Percentiles rank a stretch among this genome's conserved stretches.
phyloP scores from a whole-genome alignment of 1,140 invertebrate species.

The Bombus cullumanus region DNA sequence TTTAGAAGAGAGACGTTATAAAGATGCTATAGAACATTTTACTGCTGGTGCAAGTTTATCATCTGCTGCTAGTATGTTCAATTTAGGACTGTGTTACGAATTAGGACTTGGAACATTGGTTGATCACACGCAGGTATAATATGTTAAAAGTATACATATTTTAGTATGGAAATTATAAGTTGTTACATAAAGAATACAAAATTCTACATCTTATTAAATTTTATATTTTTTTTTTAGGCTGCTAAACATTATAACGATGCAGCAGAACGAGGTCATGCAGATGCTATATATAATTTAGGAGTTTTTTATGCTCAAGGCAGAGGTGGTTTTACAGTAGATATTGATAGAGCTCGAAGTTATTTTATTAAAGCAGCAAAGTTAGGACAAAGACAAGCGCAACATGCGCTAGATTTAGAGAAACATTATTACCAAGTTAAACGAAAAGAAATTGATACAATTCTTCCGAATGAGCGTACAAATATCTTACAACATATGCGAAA shows the following conservation, averaged over 20 bases:
- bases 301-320: slow-evolving; percentile 86
- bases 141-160: neutral
- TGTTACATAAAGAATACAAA: slow-evolving; percentile 19
- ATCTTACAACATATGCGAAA: slow-evolving; percentile 14
- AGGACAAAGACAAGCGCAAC: slow-evolving; percentile 84
- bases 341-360: slow-evolving; percentile 80
- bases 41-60: slow-evolving; percentile 83
- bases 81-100: slow-evolving; percentile 86
- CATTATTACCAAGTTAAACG: slow-evolving; percentile 22
- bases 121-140: slow-evolving; percentile 83
- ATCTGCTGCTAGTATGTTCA: slow-evolving; percentile 85
- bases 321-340: slow-evolving; percentile 82
- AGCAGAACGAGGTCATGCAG: slow-evolving; percentile 84
- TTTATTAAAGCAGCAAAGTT: slow-evolving; percentile 84
- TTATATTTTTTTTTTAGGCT: slow-evolving; percentile 80
- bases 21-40: slow-evolving; percentile 80
- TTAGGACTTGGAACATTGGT: slow-evolving; percentile 84
- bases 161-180: neutral
- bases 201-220: neutral
- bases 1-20: slow-evolving; percentile 73
- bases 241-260: slow-evolving; percentile 85
- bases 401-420: slow-evolving; percentile 79
- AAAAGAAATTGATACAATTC: neutral
- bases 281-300: slow-evolving; percentile 86
- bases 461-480: neutral